Evolutionary conservation across 2,888 invertebrate species (phyloP), one percentile per base, ranked within the genome.

Genomic region (Trissolcus japonicus): DNA sequence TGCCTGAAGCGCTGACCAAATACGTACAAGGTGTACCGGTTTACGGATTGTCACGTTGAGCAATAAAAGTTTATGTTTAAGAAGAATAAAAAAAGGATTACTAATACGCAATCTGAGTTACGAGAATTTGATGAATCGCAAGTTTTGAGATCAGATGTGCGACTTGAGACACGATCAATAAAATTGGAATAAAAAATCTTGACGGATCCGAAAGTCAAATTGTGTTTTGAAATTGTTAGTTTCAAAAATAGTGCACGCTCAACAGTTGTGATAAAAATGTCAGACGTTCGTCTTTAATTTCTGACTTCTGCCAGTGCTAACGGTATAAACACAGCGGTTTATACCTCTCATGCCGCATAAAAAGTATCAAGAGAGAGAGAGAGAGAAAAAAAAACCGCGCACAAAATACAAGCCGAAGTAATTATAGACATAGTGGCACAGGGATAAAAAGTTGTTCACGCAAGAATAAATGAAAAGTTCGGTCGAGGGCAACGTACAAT

Each of bases 11-110:
- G 59, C 41, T 65, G 63, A 65, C 72, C 72, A 65, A 65, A 72
- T 72, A 72, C 51, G 48, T 21, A 35, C 72, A 72, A 72, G 72
- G 72, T 57, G 51, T 63, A 63, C 71, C 51, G 41, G 61, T 62
- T 71, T 35, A 17, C 25, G 13, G 61, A 62, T 55, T 35, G 43
- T 60, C 19, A 13, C 48, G 40, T 68, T 68, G 68, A 29, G 59
- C 43, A 68, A 60, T 43, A 41, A 46, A 53, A 56, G 35, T 29
- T 57, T 19, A 40, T 55, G 50, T 48, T 65, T 51, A 16, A 14
- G 4, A n/a, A 46, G 2, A 35, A 35, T 1, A 35, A 35, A 11
- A 35, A 35, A 35, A 35, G 11, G 1, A 7, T 3, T 29, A 11
- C 6, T 11, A 35, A 7, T 11, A 9, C 11, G 35, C 35, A 35